Evolutionary conservation across 2,113 vertebrate species (phyloP).

Genomic region (Ariopsis seemanni): DNA sequence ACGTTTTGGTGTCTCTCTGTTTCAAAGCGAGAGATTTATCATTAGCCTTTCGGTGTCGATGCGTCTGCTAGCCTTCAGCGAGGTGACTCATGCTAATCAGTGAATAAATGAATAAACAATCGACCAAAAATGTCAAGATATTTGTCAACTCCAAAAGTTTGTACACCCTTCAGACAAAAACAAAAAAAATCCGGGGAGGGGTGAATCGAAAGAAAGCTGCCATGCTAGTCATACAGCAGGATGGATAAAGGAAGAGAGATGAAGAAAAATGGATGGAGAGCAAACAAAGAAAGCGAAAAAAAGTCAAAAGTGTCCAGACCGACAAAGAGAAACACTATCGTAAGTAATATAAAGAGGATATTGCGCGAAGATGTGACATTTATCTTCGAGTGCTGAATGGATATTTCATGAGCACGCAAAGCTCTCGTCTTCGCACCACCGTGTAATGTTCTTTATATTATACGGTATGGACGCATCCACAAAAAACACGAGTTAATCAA

Average conservation of each 20-base stretch:
- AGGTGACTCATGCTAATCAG: neutral
- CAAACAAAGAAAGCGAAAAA: neutral
- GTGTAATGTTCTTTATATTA: too few relatives aligned
- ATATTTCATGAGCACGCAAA: too few relatives aligned
- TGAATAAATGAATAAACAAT: neutral
- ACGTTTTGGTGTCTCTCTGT: constrained; percentile 40
- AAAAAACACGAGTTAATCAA: too few relatives aligned
- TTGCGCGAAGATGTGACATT: too few relatives aligned
- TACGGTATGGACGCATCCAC: too few relatives aligned
- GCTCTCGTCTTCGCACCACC: too few relatives aligned
- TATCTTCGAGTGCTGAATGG: too few relatives aligned
- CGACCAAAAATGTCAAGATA: neutral
- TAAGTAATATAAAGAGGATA: too few relatives aligned
- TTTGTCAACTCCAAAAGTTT: neutral
- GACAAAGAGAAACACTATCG: too few relatives aligned
- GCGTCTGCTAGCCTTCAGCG: neutral
- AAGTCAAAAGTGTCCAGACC: neutral
- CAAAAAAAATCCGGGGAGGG: neutral
- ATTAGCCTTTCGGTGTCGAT: neutral
- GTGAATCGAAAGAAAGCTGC: neutral
- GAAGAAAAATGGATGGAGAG: neutral
- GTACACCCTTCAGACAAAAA: neutral
- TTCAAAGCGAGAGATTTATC: constrained; percentile 3
- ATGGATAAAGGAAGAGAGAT: neutral
- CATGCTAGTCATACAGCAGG: neutral